These are phyloP conservation scores for Hirudo medicinalis DNA, from an alignment of 1,140 invertebrate species.

Conservation along the genomic window DNA sequence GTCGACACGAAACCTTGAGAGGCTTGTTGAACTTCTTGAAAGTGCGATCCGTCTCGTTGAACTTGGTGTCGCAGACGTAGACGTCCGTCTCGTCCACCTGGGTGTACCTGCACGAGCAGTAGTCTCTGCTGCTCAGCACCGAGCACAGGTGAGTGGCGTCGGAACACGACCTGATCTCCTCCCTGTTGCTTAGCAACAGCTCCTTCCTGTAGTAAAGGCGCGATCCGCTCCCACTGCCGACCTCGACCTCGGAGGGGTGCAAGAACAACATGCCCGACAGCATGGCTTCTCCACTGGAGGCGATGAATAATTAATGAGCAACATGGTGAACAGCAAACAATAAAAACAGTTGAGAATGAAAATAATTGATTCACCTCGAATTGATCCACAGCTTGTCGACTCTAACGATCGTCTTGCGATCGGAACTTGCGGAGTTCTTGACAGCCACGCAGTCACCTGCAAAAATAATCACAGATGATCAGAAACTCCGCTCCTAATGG, in stretches of 20 bases:
- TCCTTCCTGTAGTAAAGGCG: conserved; percentile 87
- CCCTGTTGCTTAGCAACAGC: conserved; percentile 66
- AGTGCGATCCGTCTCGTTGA: conserved; percentile 67
- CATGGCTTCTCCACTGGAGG: conserved; percentile 52
- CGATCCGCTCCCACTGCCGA: conserved; percentile 43
- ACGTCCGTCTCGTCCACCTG: conserved; percentile 84
- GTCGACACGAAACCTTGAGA: conserved; percentile 24
- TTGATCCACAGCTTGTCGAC: conserved; percentile 15
- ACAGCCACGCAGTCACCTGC: not conserved
- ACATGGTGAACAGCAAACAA: too few species aligned
- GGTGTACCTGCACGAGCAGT: conserved; percentile 76
- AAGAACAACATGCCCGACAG: conserved; percentile 87
- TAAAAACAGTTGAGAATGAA: too few species aligned
- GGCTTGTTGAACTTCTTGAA: conserved; percentile 51
- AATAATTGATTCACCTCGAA: not conserved
- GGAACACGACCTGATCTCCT: conserved; percentile 73
- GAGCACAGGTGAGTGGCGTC: conserved; percentile 72
- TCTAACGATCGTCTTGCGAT: not conserved
- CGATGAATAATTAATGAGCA: too few species aligned
- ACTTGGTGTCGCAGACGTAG: conserved; percentile 82
- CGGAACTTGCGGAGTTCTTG: not conserved
- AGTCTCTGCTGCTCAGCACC: conserved; percentile 79
- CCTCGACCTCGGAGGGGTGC: conserved; percentile 67
- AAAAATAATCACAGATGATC: too few species aligned
- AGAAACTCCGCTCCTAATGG: too few species aligned